Evolutionary conservation across 2,797 vertebrate genomes (phyloP), one percentile per base, ranked within the genome.

Genomic region (Microctenopoma lineatum): DNA sequence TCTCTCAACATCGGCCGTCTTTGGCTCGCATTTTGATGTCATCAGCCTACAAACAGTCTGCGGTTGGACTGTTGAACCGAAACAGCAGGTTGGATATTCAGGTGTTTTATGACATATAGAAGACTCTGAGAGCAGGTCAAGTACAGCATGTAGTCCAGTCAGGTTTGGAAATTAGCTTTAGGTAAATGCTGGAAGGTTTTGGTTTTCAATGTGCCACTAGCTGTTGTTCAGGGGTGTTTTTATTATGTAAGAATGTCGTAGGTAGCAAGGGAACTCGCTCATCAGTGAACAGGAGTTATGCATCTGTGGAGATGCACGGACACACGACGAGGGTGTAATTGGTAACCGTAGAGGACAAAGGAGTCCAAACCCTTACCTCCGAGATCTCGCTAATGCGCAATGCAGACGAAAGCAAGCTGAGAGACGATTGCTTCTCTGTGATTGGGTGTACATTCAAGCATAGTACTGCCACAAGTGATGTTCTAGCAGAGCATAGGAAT

Each of bases 11-110:
- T 51, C 16, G 2, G 11, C 66, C 60, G 64, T 66, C 41, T 61
- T 38, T 42, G 13, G 64, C 71, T 73, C 42, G 38, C 18, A 6
- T 64, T 55, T 62, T 16, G 59, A 85, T 63, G 80, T 80, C 84
- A 70, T 60, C 69, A 59, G 73, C 59, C 53, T 46, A 14, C 52
- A 62, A 70, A 34, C 51, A 5, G 51, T 78, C 52, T 69, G 57
- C 3, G 62, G 39, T 59, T 70, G 67, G 83, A 57, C 69, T 15
- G 60, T 66, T 56, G 59, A 54, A 25, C n/a, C 44, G 25, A 10
- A 41, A 45, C 53, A 10, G 73, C 9, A 0, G 11, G 45, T 46
- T 38, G 29, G 56, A 71, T 53, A 48, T 83, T 41, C 76, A 63
- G 77, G 66, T 73, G 7, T 73, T 52, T 74, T 45, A 44, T 39